Conservation (phyloP, 1,140 invertebrate species). For the Hyphantria cunea region DNA sequence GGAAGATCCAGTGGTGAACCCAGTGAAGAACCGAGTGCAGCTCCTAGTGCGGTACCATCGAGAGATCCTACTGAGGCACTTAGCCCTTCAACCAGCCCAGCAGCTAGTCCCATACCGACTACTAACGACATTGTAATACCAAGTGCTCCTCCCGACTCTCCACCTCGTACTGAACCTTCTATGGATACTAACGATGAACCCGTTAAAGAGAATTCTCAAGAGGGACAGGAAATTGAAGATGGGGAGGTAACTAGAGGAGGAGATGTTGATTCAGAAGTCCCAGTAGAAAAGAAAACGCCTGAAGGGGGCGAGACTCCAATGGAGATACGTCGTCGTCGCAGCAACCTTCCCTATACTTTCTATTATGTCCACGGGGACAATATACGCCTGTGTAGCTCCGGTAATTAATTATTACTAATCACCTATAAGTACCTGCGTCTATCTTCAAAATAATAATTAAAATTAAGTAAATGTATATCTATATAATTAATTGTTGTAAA, state of each 20-base stretch:
- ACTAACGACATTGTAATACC: neutral
- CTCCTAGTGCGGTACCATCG: neutral
- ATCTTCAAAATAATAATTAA: too few relatives aligned
- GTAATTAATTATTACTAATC: constrained; percentile 33
- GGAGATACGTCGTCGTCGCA: constrained; percentile 21
- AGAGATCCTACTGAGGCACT: neutral
- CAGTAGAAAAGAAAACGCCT: neutral
- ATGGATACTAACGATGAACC: neutral
- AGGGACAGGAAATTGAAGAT: too few relatives aligned
- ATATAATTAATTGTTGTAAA: too few relatives aligned
- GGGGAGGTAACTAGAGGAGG: neutral
- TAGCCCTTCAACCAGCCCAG: neutral
- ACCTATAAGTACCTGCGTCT: too few relatives aligned
- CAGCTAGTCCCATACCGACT: neutral
- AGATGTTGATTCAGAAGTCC: neutral
- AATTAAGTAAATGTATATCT: too few relatives aligned
- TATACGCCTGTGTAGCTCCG: constrained; percentile 61
- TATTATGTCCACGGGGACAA: constrained; percentile 61
- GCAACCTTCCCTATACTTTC: constrained; percentile 56
- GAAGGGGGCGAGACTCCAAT: neutral
- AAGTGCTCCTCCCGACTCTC: neutral
- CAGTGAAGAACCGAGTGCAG: neutral
- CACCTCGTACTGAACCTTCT: neutral
- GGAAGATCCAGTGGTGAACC: neutral
- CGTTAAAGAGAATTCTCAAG: neutral